Evolutionary conservation across 2,888 invertebrate species (phyloP).

Genomic region (Stomorhina lunata): DNA sequence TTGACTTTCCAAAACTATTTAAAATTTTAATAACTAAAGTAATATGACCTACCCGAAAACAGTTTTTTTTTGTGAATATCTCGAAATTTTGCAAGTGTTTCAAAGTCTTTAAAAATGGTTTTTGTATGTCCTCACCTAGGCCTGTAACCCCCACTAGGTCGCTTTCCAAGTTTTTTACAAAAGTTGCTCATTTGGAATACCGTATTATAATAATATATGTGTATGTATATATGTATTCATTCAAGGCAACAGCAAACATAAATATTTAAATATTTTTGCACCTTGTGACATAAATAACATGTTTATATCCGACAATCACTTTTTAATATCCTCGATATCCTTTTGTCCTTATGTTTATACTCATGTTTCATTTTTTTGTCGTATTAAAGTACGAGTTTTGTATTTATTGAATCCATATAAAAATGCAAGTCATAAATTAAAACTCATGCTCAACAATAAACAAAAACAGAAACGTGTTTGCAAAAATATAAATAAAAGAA

Average conservation of each 20-base stretch:
- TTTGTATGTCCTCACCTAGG: too few species aligned
- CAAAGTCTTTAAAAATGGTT: too few species aligned
- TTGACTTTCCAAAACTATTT: too few species aligned
- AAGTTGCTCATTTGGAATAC: too few species aligned
- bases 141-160: too few species aligned
- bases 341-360: background rate
- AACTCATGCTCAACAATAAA: conserved; percentile 12
- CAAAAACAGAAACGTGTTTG: background rate
- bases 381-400: background rate
- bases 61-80: too few species aligned
- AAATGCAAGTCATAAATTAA: conserved; percentile 55
- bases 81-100: too few species aligned
- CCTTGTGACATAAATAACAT: conserved; percentile 53
- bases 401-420: conserved; percentile 42
- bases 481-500: background rate
- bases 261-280: conserved; percentile 43
- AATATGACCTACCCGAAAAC: too few species aligned
- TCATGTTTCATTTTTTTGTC: background rate
- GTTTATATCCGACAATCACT: conserved; percentile 25
- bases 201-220: too few species aligned
- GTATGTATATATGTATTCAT: background rate
- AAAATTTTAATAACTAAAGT: too few species aligned
- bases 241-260: background rate
- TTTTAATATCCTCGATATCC: background rate
- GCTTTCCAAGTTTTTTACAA: too few species aligned